phyloP scores from a whole-genome alignment of 2,113 vertebrate genomes.

The Cyprinodon brontotheroides region DNA sequence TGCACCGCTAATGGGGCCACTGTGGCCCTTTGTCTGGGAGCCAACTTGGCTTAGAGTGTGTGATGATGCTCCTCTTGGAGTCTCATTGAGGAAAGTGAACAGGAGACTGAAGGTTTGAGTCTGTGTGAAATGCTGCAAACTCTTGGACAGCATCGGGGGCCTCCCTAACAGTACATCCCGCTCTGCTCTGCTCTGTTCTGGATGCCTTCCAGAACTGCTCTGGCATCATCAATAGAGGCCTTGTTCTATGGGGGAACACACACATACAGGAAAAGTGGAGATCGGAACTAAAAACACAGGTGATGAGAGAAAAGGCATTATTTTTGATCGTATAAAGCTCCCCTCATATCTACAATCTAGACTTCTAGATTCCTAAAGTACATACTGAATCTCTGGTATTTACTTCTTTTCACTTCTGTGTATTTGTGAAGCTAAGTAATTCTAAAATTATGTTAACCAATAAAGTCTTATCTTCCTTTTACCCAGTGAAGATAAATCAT shows the following conservation, averaged over 20 bases:
- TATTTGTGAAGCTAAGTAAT: no score
- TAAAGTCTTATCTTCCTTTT: no score
- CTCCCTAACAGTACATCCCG: constrained; percentile 33
- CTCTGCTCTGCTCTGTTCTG: constrained; percentile 48
- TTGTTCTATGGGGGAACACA: constrained; percentile 51
- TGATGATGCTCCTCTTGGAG: constrained; percentile 52
- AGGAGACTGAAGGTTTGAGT: constrained; percentile 59
- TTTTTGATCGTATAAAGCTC: background rate
- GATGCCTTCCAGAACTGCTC: constrained; percentile 42
- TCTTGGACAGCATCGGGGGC: constrained; percentile 12
- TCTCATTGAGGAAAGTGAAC: constrained; percentile 54
- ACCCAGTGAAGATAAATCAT: no score
- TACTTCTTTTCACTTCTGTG: no score
- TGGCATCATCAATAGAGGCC: constrained; percentile 57
- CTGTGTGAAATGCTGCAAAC: constrained; percentile 51
- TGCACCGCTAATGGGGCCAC: constrained; percentile 36
- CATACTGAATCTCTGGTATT: no score
- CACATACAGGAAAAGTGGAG: background rate
- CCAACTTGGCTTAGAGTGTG: constrained; percentile 55
- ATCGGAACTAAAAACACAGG: background rate
- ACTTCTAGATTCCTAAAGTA: no score
- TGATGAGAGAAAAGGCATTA: background rate
- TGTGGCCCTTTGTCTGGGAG: constrained; percentile 38
- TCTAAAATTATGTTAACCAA: no score
- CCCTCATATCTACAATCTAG: background rate